Evolutionary conservation across 2,113 vertebrate genomes (phyloP), one percentile per base, ranked within the genome.

Genomic region (Dipodomys spectabilis): DNA sequence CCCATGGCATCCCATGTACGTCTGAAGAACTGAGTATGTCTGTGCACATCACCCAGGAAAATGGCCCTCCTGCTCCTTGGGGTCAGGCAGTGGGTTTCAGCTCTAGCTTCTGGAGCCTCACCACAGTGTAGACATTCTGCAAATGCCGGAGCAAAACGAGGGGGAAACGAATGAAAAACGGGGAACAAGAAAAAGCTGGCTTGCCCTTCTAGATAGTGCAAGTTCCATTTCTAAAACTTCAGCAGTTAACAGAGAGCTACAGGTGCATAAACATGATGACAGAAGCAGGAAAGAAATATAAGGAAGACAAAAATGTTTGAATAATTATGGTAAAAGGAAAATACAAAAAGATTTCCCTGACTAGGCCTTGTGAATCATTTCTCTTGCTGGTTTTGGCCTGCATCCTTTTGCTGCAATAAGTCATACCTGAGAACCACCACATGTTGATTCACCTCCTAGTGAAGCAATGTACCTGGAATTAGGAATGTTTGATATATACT

Each of bases 331-430:
- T 49, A 49, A 49, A 49, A 49, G 12, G 49, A 49, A 49, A 49
- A 49, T 12, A 49, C 7, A 3, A 28, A 69, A 72, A 57, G 25
- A 81, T 10, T 75, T 27, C 25, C 83, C 16, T 7, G 23, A 78
- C 35, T 73, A 67, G 23, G 64, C 44, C 30, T 11, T 25, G 49
- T 15, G 10, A 6, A 49, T 25, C 72, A 39, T 49, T 82, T 69
- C 85, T 75, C 62, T 82, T 49, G 79, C 28, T 88, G 75, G 30
- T 62, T 92, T 64, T 86, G 62, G 20, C 89, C 69, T 85, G 16
- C 53, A 75, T 12, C 7, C 44, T 69, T 92, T 84, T 64, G 75
- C 69, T 82, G 9, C 32, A 73, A 82, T 91, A 91, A 85, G 35
- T 85, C 69, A 78, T 13, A 74, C 62, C 64, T 73, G 8, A 67